Evolutionary conservation across 2,113 vertebrate genomes (phyloP), one percentile per base, ranked within the genome.

Genomic region (Xiphias gladius): DNA sequence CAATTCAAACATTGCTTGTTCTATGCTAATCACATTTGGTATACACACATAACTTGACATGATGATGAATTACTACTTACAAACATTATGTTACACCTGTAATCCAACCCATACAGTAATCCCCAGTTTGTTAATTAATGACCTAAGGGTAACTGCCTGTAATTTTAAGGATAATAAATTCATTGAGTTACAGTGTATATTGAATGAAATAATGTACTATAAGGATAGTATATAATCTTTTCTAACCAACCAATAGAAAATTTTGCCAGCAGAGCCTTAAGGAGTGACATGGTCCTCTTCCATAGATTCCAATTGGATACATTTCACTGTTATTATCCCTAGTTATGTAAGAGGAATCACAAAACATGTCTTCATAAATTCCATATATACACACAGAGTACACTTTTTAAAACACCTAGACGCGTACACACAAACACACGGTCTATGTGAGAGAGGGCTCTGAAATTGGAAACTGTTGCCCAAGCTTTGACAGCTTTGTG

Each of bases 401-500:
- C 62, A 86, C 37, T 71, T 76, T 76, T 86, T 64, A 14, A 61
- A 83, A 63, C 59, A 73, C 63, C 54, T 65, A 30, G 26, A 70
- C 61, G 67, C 20, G 67, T 35, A 57, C 46, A 43, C 50, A 37
- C 32, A 66, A 32, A 55, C 46, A 35, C 48, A 35, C 26, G 64
- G 24, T n/a, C 55, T 70, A 48, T 64, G 16, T 67, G 37, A 62
- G 62, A 73, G 24, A 65, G 19, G 52, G n/a, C 59, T 74, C 79
- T 87, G 74, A 76, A 85, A 90, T 50, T 82, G 57, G 86, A 89
- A 83, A 80, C 55, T 39, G 80, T 76, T 65, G 73, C 46, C 57
- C 73, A 58, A 61, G 69, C 58, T 73, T 83, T 83, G 73, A 70
- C 84, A 85, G 80, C 84, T 85, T 88, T 82, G 82, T 82, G 77